phyloP scores from a whole-genome alignment of 2,113 vertebrate species.

The Urocitellus parryii region DNA sequence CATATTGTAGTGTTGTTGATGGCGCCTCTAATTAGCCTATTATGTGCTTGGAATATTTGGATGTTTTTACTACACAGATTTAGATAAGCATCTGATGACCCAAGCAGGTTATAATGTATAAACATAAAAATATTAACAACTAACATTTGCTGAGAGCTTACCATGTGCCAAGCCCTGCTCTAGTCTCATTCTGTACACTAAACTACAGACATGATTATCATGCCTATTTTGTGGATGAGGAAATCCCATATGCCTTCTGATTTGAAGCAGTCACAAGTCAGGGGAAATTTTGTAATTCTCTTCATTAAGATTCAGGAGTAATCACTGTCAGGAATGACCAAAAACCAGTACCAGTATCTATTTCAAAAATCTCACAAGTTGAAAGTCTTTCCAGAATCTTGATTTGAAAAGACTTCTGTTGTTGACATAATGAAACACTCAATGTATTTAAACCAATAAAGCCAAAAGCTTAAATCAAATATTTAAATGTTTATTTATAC shows the following conservation, averaged over 20 bases:
- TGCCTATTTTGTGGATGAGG: not conserved
- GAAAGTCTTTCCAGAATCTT: not conserved
- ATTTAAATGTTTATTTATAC: not conserved
- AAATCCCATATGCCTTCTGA: not conserved
- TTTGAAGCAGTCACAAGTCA: not conserved
- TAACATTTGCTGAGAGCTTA: not conserved
- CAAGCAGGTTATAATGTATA: not conserved
- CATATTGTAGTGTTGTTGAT: not conserved
- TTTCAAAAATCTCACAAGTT: not conserved
- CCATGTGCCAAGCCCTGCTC: not conserved
- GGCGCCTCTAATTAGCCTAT: not conserved
- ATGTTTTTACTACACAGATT: slow-evolving; percentile 6
- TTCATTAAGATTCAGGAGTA: not conserved
- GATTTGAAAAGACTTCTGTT: not conserved
- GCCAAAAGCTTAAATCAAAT: not conserved
- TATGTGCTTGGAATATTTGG: not conserved
- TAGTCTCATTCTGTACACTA: not conserved
- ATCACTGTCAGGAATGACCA: not conserved
- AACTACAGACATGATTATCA: not conserved
- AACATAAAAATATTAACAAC: slow-evolving; percentile 13
- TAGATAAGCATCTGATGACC: not conserved
- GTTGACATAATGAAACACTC: not conserved
- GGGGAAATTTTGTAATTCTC: not conserved
- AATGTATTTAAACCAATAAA: slow-evolving; percentile 23
- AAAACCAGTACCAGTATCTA: not conserved